Percentiles rank a stretch among this genome's conserved stretches.
Conservation (phyloP, 2,888 invertebrate species). For the Euplagia quadripunctaria region DNA sequence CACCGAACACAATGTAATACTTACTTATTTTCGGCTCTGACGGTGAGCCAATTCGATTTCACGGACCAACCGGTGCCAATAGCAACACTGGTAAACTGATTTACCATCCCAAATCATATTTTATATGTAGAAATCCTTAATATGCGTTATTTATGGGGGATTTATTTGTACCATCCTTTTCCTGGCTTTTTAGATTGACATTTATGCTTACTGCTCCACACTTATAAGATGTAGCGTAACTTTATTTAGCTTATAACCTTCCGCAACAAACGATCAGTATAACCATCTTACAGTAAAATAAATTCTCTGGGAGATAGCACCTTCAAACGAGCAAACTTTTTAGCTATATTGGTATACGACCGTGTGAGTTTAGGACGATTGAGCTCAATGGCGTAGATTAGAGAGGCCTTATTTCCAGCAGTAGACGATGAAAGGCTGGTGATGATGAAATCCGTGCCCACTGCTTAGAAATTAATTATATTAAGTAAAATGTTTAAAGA, state of each 20-base stretch:
- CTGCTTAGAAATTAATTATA: neutral
- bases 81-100: slow-evolving; percentile 63
- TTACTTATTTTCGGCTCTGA: slow-evolving; percentile 83
- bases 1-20: slow-evolving; percentile 67
- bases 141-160: slow-evolving; percentile 22
- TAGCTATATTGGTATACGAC: neutral
- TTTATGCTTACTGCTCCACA: neutral
- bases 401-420: no score
- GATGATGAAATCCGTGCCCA: no score
- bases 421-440: no score
- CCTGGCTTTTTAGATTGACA: neutral
- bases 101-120: slow-evolving; percentile 64
- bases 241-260: neutral
- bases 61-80: slow-evolving; percentile 76
- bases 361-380: neutral
- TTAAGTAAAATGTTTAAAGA: neutral
- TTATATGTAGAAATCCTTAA: slow-evolving; percentile 41
- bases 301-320: neutral
- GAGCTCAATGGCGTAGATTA: no score
- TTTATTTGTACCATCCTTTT: slow-evolving; percentile 15
- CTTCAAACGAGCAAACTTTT: neutral
- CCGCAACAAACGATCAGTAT: neutral
- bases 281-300: neutral
- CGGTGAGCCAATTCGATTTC: slow-evolving; percentile 84
- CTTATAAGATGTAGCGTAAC: no score